Conservation (phyloP, 2,113 vertebrate species). For the Trochalopteron elliotii region DNA sequence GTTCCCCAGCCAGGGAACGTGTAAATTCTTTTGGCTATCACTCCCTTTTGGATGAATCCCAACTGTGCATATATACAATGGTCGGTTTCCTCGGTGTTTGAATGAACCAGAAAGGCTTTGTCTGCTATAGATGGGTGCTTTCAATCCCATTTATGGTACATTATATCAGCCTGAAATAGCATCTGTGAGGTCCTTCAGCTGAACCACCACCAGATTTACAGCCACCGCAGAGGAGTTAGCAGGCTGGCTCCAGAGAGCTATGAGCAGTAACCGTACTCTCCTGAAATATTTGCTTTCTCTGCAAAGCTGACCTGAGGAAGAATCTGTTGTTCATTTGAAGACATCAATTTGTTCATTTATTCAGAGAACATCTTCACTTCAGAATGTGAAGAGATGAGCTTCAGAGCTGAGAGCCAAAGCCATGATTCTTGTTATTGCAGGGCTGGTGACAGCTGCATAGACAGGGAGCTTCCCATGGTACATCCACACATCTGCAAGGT, state of each 20-base stretch:
- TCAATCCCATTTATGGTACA: conserved; percentile 49
- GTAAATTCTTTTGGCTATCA: conserved; percentile 39
- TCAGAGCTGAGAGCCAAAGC: background rate
- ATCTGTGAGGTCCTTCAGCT: conserved; percentile 26
- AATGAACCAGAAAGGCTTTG: conserved; percentile 47
- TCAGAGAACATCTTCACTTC: conserved; percentile 1
- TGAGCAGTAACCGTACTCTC: conserved; percentile 21
- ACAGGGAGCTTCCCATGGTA: background rate
- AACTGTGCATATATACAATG: conserved; percentile 2
- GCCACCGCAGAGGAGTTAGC: conserved; percentile 27
- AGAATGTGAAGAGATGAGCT: background rate
- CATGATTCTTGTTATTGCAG: background rate
- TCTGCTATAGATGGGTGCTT: conserved; percentile 34
- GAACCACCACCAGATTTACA: conserved; percentile 52
- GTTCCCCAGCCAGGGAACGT: background rate
- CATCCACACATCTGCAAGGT: background rate
- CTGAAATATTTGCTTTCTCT: conserved; percentile 60
- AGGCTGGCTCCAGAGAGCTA: conserved; percentile 51
- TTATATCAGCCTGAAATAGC: conserved; percentile 41
- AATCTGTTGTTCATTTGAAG: conserved; percentile 29
- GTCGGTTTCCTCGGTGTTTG: background rate
- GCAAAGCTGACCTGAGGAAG: conserved; percentile 50
- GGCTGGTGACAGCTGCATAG: background rate
- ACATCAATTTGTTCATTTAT: conserved; percentile 22
- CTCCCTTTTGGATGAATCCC: conserved; percentile 46